phyloP scores from a whole-genome alignment of 2,888 invertebrate genomes.

The Caenorhabditis uteleia region DNA sequence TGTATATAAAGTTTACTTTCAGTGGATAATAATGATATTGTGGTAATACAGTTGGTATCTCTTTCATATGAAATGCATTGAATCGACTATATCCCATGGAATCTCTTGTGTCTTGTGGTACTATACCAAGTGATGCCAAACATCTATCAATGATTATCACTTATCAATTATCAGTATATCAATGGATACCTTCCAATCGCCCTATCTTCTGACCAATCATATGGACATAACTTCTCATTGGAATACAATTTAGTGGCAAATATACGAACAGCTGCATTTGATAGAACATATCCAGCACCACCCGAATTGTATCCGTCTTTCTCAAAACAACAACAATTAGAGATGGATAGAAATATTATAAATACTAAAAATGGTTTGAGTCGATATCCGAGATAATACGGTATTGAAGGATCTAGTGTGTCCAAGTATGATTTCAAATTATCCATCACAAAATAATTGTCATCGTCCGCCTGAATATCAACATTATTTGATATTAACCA shows the following conservation, averaged over 20 bases:
- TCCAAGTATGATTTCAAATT: constrained; percentile 46
- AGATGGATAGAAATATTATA: background rate
- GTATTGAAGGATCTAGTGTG: constrained; percentile 37
- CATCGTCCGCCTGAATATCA: constrained; percentile 51
- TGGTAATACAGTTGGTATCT: too few species aligned
- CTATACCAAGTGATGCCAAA: constrained; percentile 31
- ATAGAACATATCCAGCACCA: constrained; percentile 55
- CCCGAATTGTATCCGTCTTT: constrained; percentile 54
- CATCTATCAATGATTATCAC: too few species aligned
- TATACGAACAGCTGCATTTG: constrained; percentile 41
- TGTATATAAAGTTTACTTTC: too few species aligned
- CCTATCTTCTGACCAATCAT: constrained; percentile 49
- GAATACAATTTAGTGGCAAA: constrained; percentile 40
- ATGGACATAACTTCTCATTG: constrained; percentile 47
- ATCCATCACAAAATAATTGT: constrained; percentile 53
- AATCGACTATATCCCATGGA: too few species aligned
- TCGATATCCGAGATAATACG: constrained; percentile 49
- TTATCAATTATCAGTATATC: too few species aligned
- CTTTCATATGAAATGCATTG: too few species aligned
- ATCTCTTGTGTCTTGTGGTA: constrained; percentile 40
- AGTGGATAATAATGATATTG: too few species aligned
- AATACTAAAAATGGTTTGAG: constrained; percentile 51
- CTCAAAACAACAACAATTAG: constrained; percentile 1
- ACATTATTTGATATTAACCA: background rate
- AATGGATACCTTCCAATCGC: constrained; percentile 43